Evolutionary conservation across 2,113 vertebrate species (phyloP).

Genomic region (Fulica atra): DNA sequence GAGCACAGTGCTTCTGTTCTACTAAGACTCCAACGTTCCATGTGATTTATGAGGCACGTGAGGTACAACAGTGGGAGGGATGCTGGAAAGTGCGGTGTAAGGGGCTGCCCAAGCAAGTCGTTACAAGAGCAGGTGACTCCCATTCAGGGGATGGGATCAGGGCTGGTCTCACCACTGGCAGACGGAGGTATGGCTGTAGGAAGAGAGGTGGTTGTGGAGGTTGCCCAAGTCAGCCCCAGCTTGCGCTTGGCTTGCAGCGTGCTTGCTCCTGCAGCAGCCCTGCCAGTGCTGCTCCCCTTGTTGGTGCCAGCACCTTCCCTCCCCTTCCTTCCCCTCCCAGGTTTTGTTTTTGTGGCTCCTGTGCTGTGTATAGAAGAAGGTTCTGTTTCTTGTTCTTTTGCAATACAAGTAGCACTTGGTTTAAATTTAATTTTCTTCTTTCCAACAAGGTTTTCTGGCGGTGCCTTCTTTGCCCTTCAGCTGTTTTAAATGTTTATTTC

Average conservation of each 20-base stretch:
- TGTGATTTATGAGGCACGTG: background rate
- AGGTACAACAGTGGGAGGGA: background rate
- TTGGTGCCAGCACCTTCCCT: background rate
- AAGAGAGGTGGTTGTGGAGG: background rate
- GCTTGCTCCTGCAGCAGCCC: accelerated
- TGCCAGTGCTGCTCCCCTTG: accelerated
- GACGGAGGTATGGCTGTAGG: background rate
- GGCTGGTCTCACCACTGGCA: background rate
- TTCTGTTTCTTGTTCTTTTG: conserved; percentile 59
- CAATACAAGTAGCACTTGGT: conserved; percentile 45
- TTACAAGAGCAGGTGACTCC: background rate
- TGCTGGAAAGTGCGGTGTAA: background rate
- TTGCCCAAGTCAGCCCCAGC: background rate
- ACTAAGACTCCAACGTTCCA: accelerated
- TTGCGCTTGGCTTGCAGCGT: accelerated
- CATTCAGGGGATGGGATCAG: accelerated
- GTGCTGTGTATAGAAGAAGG: background rate
- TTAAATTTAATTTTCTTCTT: conserved; percentile 62
- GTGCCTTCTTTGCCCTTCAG: conserved; percentile 39
- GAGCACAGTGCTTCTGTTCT: background rate
- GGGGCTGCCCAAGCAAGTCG: background rate
- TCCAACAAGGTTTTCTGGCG: conserved; percentile 37
- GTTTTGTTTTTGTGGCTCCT: background rate
- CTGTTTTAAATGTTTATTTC: conserved; percentile 61
- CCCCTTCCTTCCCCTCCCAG: background rate